phyloP scores from a whole-genome alignment of 2,888 invertebrate species.

The Amblyteles armatorius region DNA sequence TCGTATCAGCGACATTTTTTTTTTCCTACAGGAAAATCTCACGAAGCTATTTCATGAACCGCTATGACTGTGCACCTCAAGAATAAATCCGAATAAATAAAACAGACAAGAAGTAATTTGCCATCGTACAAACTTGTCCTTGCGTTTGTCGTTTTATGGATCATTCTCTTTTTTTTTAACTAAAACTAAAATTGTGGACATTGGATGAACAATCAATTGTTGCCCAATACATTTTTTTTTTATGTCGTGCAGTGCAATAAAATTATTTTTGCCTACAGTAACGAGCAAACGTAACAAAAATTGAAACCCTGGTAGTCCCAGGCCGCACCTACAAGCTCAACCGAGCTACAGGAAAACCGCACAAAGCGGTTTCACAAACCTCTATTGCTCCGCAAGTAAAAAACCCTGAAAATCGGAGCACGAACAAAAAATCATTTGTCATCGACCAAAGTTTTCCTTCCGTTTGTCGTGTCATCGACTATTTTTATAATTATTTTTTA shows the following conservation, averaged over 20 bases:
- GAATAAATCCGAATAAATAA: too few relatives aligned
- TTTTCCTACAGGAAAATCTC: slow-evolving; percentile 45
- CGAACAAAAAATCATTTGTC: too few relatives aligned
- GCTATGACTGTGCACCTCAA: not conserved
- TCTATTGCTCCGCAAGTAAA: not conserved
- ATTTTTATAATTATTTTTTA: too few relatives aligned
- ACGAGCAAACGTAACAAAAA: not conserved
- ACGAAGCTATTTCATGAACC: not conserved
- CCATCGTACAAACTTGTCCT: not conserved
- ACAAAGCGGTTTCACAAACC: slow-evolving; percentile 6
- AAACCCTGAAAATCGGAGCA: too few relatives aligned
- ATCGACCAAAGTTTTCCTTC: too few relatives aligned
- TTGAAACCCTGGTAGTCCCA: not conserved
- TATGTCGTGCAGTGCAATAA: not conserved
- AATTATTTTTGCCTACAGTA: not conserved
- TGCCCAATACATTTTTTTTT: too few relatives aligned
- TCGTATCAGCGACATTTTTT: not conserved
- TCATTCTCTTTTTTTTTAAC: not conserved
- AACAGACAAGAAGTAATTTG: too few relatives aligned
- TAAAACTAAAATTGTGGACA: not conserved
- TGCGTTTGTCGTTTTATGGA: not conserved
- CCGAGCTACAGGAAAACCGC: slow-evolving; percentile 45
- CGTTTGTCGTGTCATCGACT: too few relatives aligned
- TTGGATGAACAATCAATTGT: too few relatives aligned
- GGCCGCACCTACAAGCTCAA: slow-evolving; percentile 46